These are phyloP conservation scores for Diglossa cyanea DNA, from an alignment of 2,797 vertebrate species.

Conservation along the genomic window DNA sequence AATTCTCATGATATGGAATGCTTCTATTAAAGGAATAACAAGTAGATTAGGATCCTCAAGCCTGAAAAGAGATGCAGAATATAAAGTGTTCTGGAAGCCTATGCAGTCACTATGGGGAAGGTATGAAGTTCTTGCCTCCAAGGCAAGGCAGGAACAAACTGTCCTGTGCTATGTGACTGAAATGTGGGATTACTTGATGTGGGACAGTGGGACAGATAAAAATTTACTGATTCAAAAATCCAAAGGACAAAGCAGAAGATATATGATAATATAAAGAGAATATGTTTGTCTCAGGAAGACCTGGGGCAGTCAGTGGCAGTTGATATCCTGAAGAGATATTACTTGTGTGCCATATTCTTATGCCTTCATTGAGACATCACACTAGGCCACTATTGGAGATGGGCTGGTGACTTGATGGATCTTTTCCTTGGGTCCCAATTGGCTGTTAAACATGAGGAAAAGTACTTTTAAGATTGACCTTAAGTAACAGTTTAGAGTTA, in stretches of 20 bases:
- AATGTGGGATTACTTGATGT: neutral
- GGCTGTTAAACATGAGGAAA: neutral
- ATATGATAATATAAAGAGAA: neutral
- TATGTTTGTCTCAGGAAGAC: neutral
- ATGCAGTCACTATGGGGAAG: neutral
- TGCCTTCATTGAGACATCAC: neutral
- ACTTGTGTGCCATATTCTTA: neutral
- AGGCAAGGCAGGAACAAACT: neutral
- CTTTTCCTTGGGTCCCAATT: neutral
- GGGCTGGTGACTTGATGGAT: neutral
- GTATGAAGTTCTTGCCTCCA: neutral
- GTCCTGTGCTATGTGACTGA: accelerated
- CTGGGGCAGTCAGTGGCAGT: neutral
- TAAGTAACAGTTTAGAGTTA: neutral
- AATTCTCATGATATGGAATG: neutral
- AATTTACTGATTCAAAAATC: neutral
- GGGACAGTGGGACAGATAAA: neutral
- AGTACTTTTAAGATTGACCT: neutral
- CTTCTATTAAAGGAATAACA: neutral
- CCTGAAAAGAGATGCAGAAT: neutral
- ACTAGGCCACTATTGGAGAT: neutral
- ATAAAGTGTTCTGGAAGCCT: neutral
- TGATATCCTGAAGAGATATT: neutral
- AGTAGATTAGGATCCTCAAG: neutral
- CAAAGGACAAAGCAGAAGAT: neutral